phyloP scores from a whole-genome alignment of 2,888 invertebrate genomes.

The Platypus cylindrus region DNA sequence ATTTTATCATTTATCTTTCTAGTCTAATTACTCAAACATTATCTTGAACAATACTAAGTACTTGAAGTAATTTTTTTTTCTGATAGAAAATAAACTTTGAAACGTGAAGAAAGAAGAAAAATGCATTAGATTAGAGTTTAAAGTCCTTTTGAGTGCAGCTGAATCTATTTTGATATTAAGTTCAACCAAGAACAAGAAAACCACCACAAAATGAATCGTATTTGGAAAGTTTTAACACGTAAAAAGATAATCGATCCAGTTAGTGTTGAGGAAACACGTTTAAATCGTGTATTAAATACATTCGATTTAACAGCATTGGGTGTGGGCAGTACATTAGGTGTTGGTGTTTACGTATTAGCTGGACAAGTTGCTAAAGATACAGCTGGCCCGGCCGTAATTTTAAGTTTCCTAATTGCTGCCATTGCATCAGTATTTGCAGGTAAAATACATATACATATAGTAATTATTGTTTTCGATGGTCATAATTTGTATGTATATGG shows the following conservation, averaged over 20 bases:
- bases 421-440: constrained; percentile 82
- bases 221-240: constrained; percentile 28
- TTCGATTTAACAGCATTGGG: constrained; percentile 75
- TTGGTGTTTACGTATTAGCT: constrained; percentile 82
- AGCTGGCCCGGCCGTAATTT: constrained; percentile 74
- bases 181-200: no score
- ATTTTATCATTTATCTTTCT: no score
- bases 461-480: no score
- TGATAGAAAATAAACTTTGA: no score
- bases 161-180: no score
- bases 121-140: no score
- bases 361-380: constrained; percentile 67
- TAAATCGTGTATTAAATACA: constrained; percentile 53
- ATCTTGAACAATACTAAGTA: no score
- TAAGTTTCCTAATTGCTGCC: constrained; percentile 79
- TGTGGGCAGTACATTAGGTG: constrained; percentile 73
- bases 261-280: constrained; percentile 26
- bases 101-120: no score
- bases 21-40: no score
- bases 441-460: no score
- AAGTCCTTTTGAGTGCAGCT: no score
- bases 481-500: background rate
- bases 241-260: constrained; percentile 29
- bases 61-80: no score
- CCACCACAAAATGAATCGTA: constrained; percentile 10